Evolutionary conservation across 2,888 invertebrate genomes (phyloP), one percentile per base, ranked within the genome.

Genomic region (Cryptosula pallasiana): DNA sequence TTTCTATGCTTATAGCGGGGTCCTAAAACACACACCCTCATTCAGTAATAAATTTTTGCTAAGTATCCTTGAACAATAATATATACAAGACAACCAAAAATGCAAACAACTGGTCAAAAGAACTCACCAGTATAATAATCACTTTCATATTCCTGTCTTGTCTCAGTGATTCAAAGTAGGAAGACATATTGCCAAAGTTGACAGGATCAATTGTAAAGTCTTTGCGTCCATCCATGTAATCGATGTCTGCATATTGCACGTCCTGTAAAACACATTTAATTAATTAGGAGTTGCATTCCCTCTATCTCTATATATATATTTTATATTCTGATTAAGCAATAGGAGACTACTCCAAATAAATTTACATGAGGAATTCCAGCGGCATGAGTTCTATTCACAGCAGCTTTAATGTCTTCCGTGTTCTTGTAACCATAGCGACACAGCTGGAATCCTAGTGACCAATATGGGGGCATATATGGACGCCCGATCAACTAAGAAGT

Each of bases 381-480:
- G n/a, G 73, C 69, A 20, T 75, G 71, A 2, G 82, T 84, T 45
- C 82, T 76, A 5, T 81, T 76, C 1, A 83, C 81, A 5, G 82
- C 82, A 16, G 74, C 78, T 73, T 76, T 76, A 35, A 84, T 73
- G 55, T 82, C 78, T n/a, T 74, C 74, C 2, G 81, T 74, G 55
- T 73, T 78, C 71, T 80, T 78, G 77, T 82, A 84, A 72, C 84
- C 84, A 78, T 81, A 91, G 88, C 90, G 89, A 87, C 92, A 92
- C 35, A 94, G 86, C 85, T 95, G 94, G 84, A 93, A 94, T 0
- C 94, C 95, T 0, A 95, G 87, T 0, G 90, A 87, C 94, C 94
- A 95, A 81, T 91, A 92, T 0, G 94, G 93, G 0, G 94, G 94
- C 88, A 94, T 88, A 80, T 89, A 88, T 0, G 94, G 92, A 73